Evolutionary conservation across 1,140 invertebrate species (phyloP).

Genomic region (Euschistus heros): DNA sequence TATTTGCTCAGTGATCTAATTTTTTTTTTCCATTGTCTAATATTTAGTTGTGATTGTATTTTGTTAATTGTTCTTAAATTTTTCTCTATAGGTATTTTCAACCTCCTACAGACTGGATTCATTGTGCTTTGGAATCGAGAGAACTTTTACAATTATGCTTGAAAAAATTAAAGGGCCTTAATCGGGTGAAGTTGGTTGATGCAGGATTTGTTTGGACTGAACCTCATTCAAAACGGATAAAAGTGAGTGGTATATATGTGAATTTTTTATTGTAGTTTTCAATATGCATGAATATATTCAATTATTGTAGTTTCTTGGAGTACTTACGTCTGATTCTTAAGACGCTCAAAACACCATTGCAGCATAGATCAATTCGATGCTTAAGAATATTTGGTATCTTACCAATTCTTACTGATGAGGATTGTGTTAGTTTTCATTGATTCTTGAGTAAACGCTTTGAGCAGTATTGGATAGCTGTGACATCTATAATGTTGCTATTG

Average conservation of each 20-base stretch:
- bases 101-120: conserved; percentile 84
- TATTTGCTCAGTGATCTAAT: background rate
- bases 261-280: background rate
- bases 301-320: no score
- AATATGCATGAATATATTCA: no score
- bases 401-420: no score
- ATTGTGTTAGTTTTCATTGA: no score
- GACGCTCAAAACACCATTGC: no score
- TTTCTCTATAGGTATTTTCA: conserved; percentile 66
- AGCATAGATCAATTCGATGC: no score
- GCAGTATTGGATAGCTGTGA: no score
- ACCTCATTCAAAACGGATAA: conserved; percentile 94
- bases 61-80: background rate
- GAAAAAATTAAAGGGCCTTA: conserved; percentile 87
- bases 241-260: conserved; percentile 47
- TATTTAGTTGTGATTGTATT: no score
- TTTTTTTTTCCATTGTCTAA: background rate
- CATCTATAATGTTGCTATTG: no score
- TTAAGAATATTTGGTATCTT: no score
- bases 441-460: no score
- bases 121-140: conserved; percentile 79
- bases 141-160: conserved; percentile 87
- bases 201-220: conserved; percentile 98
- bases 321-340: no score
- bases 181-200: conserved; percentile 82